Evolutionary conservation across 2,888 invertebrate species (phyloP).

Genomic region (Microctonus hyperodae): DNA sequence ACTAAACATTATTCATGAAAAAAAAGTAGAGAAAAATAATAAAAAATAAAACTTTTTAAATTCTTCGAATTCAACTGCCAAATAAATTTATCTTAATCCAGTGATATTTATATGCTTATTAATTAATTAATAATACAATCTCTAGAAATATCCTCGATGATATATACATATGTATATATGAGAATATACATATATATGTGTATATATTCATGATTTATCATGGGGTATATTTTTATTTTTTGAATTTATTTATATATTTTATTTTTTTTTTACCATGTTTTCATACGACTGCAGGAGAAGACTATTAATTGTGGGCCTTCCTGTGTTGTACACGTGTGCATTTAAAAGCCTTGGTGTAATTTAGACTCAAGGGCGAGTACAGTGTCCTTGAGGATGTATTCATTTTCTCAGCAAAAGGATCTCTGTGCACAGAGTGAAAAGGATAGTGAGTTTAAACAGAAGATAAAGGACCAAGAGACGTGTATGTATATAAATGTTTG

Average conservation of each 20-base stretch:
- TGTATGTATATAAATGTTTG: conserved; percentile 29
- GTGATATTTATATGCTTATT: neutral
- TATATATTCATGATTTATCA: conserved; percentile 6
- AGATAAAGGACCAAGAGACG: conserved; percentile 39
- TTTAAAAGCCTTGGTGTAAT: conserved; percentile 22
- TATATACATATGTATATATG: neutral
- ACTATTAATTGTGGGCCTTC: conserved; percentile 24
- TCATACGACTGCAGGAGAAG: neutral
- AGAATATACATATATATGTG: neutral
- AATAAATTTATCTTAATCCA: neutral
- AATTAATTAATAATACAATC: neutral
- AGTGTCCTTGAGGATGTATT: conserved; percentile 27
- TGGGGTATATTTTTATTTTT: neutral
- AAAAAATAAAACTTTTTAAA: neutral
- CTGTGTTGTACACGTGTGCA: conserved; percentile 9
- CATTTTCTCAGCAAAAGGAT: conserved; percentile 28
- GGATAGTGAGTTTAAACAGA: conserved; percentile 27
- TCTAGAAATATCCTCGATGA: neutral
- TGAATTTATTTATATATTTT: conserved; percentile 6
- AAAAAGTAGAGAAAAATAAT: neutral
- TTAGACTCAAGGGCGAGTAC: conserved; percentile 27
- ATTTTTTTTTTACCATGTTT: conserved; percentile 1
- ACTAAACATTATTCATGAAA: neutral
- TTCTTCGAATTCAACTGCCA: neutral
- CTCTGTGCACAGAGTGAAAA: too few relatives aligned